Evolutionary conservation across 1,140 invertebrate genomes (phyloP).

Genomic region (Helicoverpa zea): DNA sequence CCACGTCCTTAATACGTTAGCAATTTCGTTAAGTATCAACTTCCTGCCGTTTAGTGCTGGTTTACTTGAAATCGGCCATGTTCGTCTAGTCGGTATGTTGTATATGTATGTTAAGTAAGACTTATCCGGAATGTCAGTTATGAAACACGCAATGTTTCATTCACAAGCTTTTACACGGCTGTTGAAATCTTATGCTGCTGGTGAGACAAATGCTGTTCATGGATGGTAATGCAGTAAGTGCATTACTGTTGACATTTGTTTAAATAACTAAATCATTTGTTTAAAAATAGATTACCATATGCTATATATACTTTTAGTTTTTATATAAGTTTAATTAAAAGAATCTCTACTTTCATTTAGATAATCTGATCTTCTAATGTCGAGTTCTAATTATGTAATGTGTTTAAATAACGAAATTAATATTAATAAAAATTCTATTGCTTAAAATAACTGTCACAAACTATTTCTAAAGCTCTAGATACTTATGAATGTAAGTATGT

Average conservation of each 20-base stretch:
- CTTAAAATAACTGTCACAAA: not conserved
- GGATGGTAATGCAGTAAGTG: too few relatives aligned
- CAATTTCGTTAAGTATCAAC: slow-evolving; percentile 45
- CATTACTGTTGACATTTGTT: too few relatives aligned
- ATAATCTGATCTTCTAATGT: too few relatives aligned
- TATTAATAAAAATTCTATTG: too few relatives aligned
- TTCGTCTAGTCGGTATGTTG: not conserved
- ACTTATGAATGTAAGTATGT: too few relatives aligned
- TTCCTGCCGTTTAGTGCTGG: slow-evolving; percentile 48
- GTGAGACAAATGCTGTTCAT: too few relatives aligned
- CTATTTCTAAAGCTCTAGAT: too few relatives aligned
- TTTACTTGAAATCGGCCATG: slow-evolving; percentile 16
- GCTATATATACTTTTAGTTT: too few relatives aligned
- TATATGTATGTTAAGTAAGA: not conserved
- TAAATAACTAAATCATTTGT: not conserved
- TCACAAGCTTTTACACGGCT: not conserved
- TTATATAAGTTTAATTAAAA: too few relatives aligned
- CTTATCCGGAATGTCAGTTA: not conserved
- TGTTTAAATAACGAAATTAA: too few relatives aligned
- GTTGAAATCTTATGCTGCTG: not conserved
- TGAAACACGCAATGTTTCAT: slow-evolving; percentile 24
- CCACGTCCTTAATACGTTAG: slow-evolving; percentile 8
- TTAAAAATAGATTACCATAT: not conserved
- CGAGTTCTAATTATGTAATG: too few relatives aligned
- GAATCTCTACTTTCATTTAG: too few relatives aligned